Percentiles rank a stretch among this genome's conserved stretches.
These are phyloP conservation scores for Arge pagana DNA, from an alignment of 2,888 invertebrate genomes.

Conservation along the genomic window DNA sequence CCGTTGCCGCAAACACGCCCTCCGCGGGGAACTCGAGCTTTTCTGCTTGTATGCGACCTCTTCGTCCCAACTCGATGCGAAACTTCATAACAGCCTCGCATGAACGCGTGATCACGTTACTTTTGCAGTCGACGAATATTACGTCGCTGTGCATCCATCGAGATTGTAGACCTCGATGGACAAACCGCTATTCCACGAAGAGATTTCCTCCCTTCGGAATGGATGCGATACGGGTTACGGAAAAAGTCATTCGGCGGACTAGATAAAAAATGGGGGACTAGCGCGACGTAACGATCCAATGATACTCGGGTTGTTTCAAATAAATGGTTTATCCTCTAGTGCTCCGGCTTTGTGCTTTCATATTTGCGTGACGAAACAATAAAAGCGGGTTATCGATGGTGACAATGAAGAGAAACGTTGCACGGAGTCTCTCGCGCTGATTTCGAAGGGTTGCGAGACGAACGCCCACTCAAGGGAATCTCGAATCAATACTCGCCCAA, in stretches of 20 bases:
- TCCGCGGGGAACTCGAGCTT: too few species aligned
- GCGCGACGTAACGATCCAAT: neutral
- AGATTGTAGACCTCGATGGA: too few species aligned
- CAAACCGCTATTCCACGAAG: too few species aligned
- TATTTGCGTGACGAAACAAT: slow-evolving; percentile 8
- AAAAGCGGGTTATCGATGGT: slow-evolving; percentile 7
- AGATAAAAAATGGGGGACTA: too few species aligned
- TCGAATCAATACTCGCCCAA: slow-evolving; percentile 4
- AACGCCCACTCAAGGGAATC: slow-evolving; percentile 1
- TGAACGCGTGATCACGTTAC: slow-evolving; percentile 16
- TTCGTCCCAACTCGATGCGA: too few species aligned
- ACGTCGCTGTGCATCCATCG: too few species aligned
- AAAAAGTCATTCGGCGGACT: too few species aligned
- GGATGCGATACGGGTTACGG: too few species aligned
- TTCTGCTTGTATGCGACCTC: too few species aligned
- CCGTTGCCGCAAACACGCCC: too few species aligned
- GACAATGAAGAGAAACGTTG: slow-evolving; percentile 1
- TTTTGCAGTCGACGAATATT: neutral
- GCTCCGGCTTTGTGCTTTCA: neutral
- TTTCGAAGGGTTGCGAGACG: slow-evolving; percentile 2
- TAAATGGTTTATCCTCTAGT: neutral
- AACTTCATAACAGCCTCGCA: slow-evolving; percentile 17
- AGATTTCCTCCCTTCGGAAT: too few species aligned
- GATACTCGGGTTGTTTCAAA: neutral
- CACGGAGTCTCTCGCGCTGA: neutral